Percentiles rank a stretch among this genome's conserved stretches.
Conservation (phyloP, 2,888 invertebrate genomes). For the Troides aeacus region DNA sequence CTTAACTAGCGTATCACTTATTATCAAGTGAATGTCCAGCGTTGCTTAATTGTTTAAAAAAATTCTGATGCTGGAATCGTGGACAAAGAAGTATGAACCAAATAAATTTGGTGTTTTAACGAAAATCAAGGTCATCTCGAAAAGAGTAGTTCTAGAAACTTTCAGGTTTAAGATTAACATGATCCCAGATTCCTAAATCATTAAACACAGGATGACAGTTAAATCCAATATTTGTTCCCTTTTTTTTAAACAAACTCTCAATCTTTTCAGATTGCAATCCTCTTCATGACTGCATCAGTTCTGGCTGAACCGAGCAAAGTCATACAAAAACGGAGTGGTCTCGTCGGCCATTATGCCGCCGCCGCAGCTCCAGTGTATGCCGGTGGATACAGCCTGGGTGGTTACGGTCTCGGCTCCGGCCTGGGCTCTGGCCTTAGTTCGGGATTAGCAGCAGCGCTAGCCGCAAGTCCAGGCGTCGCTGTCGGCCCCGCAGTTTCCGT, state of each 20-base stretch:
- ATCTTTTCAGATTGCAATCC: constrained; percentile 57
- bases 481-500: constrained; percentile 32
- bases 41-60: too few species aligned
- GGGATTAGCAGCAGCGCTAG: constrained; percentile 29
- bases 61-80: too few species aligned
- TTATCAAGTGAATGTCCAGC: too few species aligned
- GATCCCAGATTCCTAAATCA: too few species aligned
- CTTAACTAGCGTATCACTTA: too few species aligned
- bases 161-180: too few species aligned
- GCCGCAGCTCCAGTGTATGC: constrained; percentile 37
- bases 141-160: too few species aligned
- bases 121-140: too few species aligned
- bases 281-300: constrained; percentile 62
- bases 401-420: constrained; percentile 37
- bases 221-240: too few species aligned
- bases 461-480: constrained; percentile 31
- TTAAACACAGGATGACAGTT: too few species aligned
- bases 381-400: constrained; percentile 39
- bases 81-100: too few species aligned
- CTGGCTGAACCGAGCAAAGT: constrained; percentile 71
- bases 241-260: background rate
- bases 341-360: constrained; percentile 60
- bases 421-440: constrained; percentile 34
- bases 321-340: constrained; percentile 69
- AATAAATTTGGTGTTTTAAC: too few species aligned